Base-by-base conservation (phyloP, 1,140 invertebrate species). In the Matsumurasca onukii region DNA sequence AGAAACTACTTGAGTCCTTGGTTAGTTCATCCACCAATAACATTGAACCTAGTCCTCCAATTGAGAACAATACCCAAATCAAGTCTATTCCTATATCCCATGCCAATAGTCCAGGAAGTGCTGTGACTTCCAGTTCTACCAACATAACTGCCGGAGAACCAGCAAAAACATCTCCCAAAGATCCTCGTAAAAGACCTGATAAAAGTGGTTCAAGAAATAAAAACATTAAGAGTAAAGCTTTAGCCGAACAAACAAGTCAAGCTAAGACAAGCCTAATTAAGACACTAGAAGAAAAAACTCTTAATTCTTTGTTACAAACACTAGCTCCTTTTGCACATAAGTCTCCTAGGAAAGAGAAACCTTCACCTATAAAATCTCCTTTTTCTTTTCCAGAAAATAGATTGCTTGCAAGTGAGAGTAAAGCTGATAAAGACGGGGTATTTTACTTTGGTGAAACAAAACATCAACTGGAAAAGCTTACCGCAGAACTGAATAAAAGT, bases 321-420 rank as follows among this genome's bases (percentile, higher is more conserved):
- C 24, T 51, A 20, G 49, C 24, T 5, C 49, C 49, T 22, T 51
- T 51, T 17, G 24, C 49, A 12, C n/a, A 51, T 51, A 20, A 17
- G 24, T 51, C 49, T 5, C 49, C 49, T 20, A 51, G 24, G n/a
- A 51, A 51, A n/a, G 49, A 51, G n/a, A 51, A 51, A 51, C 49
- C 49, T 51, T 5, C 49, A 9, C 24, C 24, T n/a, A n/a, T n/a
- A n/a, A n/a, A n/a, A 22, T 22, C 49, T 5, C 49, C 24, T 9
- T 51, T 51, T n/a, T 51, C 49, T 51, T 51, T 51, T 51, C 49
- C 49, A 51, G 49, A 51, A 20, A 51, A 51, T 20, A 51, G n/a
- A 51, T 51, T 51, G n/a, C n/a, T n/a, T 20, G 3, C 49, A 5
- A 9, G 17, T 51, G 49, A 51, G 24, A 20, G 17, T n/a, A 51